phyloP scores from a whole-genome alignment of 2,113 vertebrate species.

The Periophthalmus modestus region DNA sequence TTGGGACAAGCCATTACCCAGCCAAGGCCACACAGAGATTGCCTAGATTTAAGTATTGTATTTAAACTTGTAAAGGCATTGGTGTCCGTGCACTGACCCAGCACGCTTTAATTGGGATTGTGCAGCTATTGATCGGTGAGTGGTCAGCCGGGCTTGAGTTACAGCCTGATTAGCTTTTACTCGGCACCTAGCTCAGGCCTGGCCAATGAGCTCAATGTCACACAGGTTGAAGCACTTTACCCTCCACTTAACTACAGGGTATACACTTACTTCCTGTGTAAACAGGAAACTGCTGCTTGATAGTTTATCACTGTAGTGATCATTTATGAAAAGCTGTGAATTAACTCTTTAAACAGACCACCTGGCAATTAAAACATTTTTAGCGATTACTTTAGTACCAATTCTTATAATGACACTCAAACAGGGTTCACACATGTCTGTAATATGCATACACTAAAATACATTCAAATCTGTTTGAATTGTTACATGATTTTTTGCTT shows the following conservation, averaged over 20 bases:
- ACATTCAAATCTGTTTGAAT: not conserved
- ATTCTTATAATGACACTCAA: not conserved
- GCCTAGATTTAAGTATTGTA: conserved; percentile 76
- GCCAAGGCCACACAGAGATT: conserved; percentile 75
- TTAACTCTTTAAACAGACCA: not conserved
- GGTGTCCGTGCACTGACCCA: conserved; percentile 78
- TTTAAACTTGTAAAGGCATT: conserved; percentile 80
- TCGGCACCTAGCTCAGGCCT: conserved; percentile 50
- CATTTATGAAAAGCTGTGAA: not conserved
- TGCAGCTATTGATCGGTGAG: conserved; percentile 78
- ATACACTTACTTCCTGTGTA: conserved; percentile 53
- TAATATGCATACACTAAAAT: not conserved
- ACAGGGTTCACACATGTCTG: not conserved
- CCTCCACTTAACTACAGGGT: conserved; percentile 44
- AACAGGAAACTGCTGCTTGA: conserved; percentile 39
- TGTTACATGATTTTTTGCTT: not conserved
- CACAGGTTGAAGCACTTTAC: conserved; percentile 55
- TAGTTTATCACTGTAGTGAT: not conserved
- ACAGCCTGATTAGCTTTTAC: conserved; percentile 79
- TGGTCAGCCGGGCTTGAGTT: conserved; percentile 73
- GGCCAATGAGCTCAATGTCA: conserved; percentile 71
- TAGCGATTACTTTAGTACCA: not conserved
- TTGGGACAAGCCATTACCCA: conserved; percentile 72
- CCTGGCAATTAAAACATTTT: not conserved
- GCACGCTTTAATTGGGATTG: conserved; percentile 80